These are phyloP conservation scores for Amiota mariae DNA, from an alignment of 2,888 invertebrate genomes.

Conservation along the genomic window DNA sequence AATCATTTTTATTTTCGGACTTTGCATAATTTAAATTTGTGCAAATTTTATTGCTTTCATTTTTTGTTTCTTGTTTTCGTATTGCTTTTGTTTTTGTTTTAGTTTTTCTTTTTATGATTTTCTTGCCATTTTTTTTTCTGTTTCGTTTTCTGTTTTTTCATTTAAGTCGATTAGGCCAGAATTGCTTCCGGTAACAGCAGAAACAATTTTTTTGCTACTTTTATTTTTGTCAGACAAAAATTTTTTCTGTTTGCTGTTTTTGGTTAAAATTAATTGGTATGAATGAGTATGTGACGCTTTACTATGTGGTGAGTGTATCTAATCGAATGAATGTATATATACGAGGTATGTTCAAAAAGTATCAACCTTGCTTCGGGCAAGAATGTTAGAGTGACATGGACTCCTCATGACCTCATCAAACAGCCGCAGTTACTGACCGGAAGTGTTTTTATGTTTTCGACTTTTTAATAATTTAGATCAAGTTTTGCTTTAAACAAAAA, in stretches of 20 bases:
- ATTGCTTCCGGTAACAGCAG: conserved; percentile 56
- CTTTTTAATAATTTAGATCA: too few species aligned
- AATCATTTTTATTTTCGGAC: too few species aligned
- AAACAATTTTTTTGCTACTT: background rate
- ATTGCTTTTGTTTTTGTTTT: background rate
- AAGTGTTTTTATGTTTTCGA: too few species aligned
- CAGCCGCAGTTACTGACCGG: too few species aligned
- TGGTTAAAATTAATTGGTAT: background rate
- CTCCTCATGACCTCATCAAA: too few species aligned
- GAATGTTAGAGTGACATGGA: too few species aligned
- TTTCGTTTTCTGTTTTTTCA: conserved; percentile 39
- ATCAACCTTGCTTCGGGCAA: too few species aligned
- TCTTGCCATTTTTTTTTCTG: conserved; percentile 16
- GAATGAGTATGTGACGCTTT: background rate
- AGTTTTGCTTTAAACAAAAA: too few species aligned
- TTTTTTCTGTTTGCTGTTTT: background rate
- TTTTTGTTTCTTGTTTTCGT: background rate
- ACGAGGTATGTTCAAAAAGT: too few species aligned
- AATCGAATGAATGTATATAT: background rate
- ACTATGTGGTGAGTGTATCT: background rate
- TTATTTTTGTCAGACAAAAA: background rate
- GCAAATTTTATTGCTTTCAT: background rate
- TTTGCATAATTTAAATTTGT: too few species aligned
- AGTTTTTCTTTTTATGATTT: too few species aligned
- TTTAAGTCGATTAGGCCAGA: conserved; percentile 56